A percentile compares a stretch with the other conserved stretches of the same genome.
These are phyloP conservation scores for Lottia scabra DNA, from an alignment of 2,888 invertebrate species.

Conservation along the genomic window DNA sequence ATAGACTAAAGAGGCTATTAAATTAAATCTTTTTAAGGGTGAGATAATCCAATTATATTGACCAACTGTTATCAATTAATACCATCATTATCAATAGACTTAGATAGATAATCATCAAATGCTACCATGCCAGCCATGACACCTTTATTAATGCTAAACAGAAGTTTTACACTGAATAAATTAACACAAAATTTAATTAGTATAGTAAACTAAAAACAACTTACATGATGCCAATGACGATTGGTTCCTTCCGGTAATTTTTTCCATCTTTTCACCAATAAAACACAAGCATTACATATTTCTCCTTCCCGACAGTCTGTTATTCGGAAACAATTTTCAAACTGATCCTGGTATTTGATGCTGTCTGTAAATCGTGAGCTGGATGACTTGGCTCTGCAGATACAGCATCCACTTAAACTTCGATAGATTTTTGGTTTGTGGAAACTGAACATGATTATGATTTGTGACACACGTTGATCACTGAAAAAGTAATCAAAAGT, in stretches of 20 bases:
- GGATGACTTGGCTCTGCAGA: constrained; percentile 85
- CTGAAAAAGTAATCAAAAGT: too few species aligned
- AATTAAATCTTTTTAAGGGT: too few species aligned
- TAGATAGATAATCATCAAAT: too few species aligned
- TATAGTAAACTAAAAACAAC: constrained; percentile 26
- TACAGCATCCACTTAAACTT: constrained; percentile 82
- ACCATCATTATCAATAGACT: too few species aligned
- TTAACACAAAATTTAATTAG: too few species aligned
- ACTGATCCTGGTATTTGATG: constrained; percentile 85
- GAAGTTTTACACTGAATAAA: too few species aligned
- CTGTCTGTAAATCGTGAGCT: constrained; percentile 88
- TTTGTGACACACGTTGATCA: too few species aligned
- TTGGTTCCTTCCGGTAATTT: constrained; percentile 60
- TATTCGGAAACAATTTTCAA: constrained; percentile 81
- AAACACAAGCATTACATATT: constrained; percentile 88
- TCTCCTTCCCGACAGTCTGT: constrained; percentile 82
- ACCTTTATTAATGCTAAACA: too few species aligned
- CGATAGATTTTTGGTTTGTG: constrained; percentile 86
- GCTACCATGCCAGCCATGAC: too few species aligned
- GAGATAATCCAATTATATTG: too few species aligned
- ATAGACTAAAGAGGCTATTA: too few species aligned
- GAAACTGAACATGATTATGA: constrained; percentile 80
- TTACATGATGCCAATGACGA: constrained; percentile 65
- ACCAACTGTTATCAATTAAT: too few species aligned
- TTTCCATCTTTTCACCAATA: constrained; percentile 82